A percentile compares a stretch with the other conserved stretches of the same genome.
phyloP scores from a whole-genome alignment of 2,797 vertebrate genomes.

The Mallotus villosus region DNA sequence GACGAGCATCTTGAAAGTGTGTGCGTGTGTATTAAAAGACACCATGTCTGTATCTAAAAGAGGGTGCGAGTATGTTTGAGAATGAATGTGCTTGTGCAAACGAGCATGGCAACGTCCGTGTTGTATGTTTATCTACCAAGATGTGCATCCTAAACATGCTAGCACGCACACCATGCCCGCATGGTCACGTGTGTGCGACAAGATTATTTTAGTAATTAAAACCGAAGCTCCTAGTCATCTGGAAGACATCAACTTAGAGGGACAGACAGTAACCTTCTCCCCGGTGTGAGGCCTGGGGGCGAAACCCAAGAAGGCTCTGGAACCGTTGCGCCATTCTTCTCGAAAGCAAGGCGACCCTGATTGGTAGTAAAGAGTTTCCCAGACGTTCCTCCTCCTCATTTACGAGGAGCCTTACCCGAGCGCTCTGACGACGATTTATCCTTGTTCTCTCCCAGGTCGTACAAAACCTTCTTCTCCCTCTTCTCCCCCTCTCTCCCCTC shows the following conservation, averaged over 20 bases:
- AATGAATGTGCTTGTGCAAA: conserved; percentile 11
- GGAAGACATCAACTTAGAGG: conserved; percentile 34
- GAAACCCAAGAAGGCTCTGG: conserved; percentile 13
- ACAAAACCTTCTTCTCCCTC: conserved; percentile 85
- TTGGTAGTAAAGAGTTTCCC: conserved; percentile 41
- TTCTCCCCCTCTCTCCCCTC: conserved; percentile 64
- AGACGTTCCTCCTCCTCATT: conserved; percentile 23
- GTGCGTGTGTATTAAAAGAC: conserved; percentile 1
- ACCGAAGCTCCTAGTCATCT: conserved; percentile 39
- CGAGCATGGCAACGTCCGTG: neutral
- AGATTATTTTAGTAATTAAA: conserved; percentile 51
- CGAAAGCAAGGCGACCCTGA: conserved; percentile 17
- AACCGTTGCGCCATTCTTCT: neutral
- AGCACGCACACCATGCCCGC: too few relatives aligned
- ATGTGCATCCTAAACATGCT: neutral
- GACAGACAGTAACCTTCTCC: conserved; percentile 20
- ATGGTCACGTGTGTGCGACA: conserved; percentile 1
- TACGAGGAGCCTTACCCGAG: conserved; percentile 79
- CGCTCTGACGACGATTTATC: conserved; percentile 84
- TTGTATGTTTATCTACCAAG: neutral
- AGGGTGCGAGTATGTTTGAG: neutral
- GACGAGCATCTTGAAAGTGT: conserved; percentile 27
- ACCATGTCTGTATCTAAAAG: neutral
- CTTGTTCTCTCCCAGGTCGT: conserved; percentile 79
- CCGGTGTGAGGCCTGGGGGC: conserved; percentile 12